Base-by-base conservation (phyloP, 2,113 vertebrate species). In the Peromyscus polionotus region DNA sequence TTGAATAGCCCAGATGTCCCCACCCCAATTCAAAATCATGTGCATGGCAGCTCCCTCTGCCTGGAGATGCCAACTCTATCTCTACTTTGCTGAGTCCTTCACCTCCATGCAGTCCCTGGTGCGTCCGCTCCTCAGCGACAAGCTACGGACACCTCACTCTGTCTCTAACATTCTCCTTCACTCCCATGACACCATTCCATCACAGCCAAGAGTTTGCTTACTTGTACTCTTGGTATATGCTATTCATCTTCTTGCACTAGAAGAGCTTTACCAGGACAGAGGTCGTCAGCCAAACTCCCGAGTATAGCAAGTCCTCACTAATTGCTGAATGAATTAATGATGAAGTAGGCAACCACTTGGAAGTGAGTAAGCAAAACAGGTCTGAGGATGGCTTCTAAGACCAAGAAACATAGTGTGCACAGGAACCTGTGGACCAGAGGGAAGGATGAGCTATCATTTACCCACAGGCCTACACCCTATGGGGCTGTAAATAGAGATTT, bases 401-500 rank as follows among this genome's bases (percentile, higher is more conserved):
- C 57, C 39, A 80, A 90, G 94, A 92, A 79, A 24, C 39, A 54
- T 26, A 26, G 42, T 54, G 68, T 45, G n/a, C 72, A 31, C 48
- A 24, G 54, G 31, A 93, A 85, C 65, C 89, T 2, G 0, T 20
- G 16, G 39, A 45, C 36, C 39, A 84, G 45, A 91, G 48, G 20
- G 54, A 91, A 93, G 33, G 79, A 90, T 36, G 81, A 73, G n/a
- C 31, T 45, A 85, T 89, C 77, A 22, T 93, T 57, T 24, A 89
- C 39, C 89, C 68, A 17, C 61, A 63, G 6, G 45, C 24, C 97
- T 70, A 1, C 0, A 68, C 92, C 75, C 73, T 45, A 75, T 57
- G 70, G 96, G 87, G 94, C 97, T 96, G 97, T 97, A 98, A 98
- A 98, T 54, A 97, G 93, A 98, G 19, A 20, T 95, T 98, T 98